Evolutionary conservation across 2,888 invertebrate genomes (phyloP), one percentile per base, ranked within the genome.

Genomic region (Hedya salicella): DNA sequence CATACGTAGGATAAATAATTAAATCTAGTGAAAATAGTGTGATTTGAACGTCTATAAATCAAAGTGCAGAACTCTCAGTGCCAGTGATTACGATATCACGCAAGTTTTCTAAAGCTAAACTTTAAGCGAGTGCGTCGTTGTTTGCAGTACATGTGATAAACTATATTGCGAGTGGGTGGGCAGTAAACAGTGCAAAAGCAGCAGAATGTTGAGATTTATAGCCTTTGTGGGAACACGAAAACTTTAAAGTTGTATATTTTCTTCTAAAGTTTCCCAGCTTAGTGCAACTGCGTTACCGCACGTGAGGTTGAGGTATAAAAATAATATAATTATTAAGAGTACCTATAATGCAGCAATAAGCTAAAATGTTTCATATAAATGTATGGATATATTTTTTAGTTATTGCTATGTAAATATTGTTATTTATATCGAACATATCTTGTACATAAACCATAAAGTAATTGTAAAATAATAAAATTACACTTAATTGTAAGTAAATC

Each of bases 1-100:
- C 96, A 3, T 97, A 94, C 81, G 95, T 96, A 73, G 96, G 97
- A 81, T 94, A 95, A 93, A 65, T 64, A 49, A 40, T 48, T 65
- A 49, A 44, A 2, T 69, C 53, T 69, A 67, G 42, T 5, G 14
- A 56, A 44, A 44, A 30, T 32, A 32, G 73, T 71, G 68, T 69
- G 56, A 48, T 64, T 68, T 69, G 67, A 70, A 75, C 68, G 63
- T 62, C 16, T 42, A 6, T 67, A 56, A 49, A 39, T 67, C 44
- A 56, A 42, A 40, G 62, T 56, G 57, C 56, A 63, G 46, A 63
- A 69, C 59, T 72, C 72, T 72, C 70, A 79, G 81, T 84, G 83
- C 79, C 76, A 77, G 80, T 81, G 79, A 75, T 78, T 73, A 76
- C 75, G 76, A 78, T 77, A 77, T 75, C 71, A 75, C 69, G 69